Conservation (phyloP, 2,113 vertebrate genomes). For the Sphaerodactylus townsendi region DNA sequence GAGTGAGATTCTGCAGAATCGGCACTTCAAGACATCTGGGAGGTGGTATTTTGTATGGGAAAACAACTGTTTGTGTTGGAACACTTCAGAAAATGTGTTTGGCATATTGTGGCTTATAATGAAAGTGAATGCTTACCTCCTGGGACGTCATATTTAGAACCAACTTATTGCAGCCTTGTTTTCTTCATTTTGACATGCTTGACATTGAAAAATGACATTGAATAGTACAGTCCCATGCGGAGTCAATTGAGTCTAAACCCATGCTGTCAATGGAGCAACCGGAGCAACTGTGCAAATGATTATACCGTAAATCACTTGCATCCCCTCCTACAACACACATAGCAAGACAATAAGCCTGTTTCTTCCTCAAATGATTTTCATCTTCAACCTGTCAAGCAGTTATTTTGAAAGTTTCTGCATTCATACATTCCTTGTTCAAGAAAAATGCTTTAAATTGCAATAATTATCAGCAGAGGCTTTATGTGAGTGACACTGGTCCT, state of each 20-base stretch:
- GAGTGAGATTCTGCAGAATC: slow-evolving; percentile 15
- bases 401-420: not conserved
- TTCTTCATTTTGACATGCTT: slow-evolving; percentile 4
- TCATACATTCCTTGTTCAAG: not conserved
- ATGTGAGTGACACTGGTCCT: too few species aligned
- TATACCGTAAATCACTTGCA: not conserved
- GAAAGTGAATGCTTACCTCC: slow-evolving; percentile 26
- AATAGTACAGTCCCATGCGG: too few species aligned
- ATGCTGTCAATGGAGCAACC: too few species aligned
- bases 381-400: not conserved
- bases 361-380: not conserved
- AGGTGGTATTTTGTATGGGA: slow-evolving; percentile 6
- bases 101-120: not conserved
- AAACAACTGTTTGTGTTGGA: slow-evolving; percentile 22
- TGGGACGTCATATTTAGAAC: slow-evolving; percentile 7
- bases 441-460: not conserved
- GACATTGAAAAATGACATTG: fast-evolving
- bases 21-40: slow-evolving; percentile 23
- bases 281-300: too few species aligned
- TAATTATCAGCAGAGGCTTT: not conserved
- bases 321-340: not conserved
- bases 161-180: not conserved
- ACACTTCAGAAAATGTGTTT: slow-evolving; percentile 15
- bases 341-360: not conserved
- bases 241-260: too few species aligned